A percentile compares a stretch with the other conserved stretches of the same genome.
Evolutionary conservation across 1,140 invertebrate species (phyloP).

Genomic region (Cardiocondyla obscurior): DNA sequence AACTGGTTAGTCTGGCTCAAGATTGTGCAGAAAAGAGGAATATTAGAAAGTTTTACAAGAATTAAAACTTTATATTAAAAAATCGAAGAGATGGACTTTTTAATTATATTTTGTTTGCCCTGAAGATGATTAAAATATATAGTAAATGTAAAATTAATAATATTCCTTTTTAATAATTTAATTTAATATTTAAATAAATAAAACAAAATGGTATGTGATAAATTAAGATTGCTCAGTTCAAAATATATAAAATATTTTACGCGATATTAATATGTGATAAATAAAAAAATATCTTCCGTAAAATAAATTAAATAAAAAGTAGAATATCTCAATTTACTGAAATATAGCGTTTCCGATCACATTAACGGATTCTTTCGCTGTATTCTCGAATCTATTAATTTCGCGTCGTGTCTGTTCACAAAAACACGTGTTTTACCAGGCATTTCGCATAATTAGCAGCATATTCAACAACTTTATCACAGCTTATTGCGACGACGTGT

Average conservation of each 20-base stretch:
- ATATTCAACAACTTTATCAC: constrained; percentile 60
- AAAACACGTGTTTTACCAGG: constrained; percentile 43
- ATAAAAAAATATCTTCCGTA: neutral
- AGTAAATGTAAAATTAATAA: constrained; percentile 18
- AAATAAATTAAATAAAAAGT: neutral
- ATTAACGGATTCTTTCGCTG: constrained; percentile 13
- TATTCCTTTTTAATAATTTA: constrained; percentile 4
- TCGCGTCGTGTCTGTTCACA: neutral
- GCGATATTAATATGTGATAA: neutral
- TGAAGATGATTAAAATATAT: neutral
- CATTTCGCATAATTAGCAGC: constrained; percentile 47
- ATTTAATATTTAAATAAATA: constrained; percentile 7
- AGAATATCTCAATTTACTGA: neutral
- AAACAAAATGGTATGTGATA: neutral
- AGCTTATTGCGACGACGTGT: constrained; percentile 1
- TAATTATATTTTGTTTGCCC: neutral
- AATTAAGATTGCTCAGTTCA: neutral
- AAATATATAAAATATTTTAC: neutral
- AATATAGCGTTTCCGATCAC: neutral
- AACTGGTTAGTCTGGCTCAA: constrained; percentile 32
- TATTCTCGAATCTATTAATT: constrained; percentile 18
- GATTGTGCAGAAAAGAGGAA: neutral
- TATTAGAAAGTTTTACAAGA: neutral
- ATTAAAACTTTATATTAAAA: neutral
- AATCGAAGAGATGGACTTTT: neutral